phyloP scores from a whole-genome alignment of 2,888 invertebrate genomes.

The Isotomurus palustris region DNA sequence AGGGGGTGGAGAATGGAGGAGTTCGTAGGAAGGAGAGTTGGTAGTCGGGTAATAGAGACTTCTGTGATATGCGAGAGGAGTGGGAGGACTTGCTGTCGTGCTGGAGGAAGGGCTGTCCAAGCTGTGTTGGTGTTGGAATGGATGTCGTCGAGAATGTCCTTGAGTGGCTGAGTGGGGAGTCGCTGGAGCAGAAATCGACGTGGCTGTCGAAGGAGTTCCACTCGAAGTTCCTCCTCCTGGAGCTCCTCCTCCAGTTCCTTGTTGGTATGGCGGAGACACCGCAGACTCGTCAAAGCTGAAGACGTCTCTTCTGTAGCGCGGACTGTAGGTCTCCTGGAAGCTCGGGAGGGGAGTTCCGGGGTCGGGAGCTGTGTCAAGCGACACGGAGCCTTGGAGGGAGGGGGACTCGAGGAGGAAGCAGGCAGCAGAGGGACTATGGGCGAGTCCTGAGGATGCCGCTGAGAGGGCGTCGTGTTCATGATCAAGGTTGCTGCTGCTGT shows the following conservation, averaged over 20 bases:
- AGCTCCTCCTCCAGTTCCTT: constrained; percentile 1
- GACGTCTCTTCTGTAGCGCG: constrained; percentile 57
- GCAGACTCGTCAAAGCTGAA: constrained; percentile 46
- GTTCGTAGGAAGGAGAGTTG: constrained; percentile 27
- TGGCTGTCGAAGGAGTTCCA: constrained; percentile 9
- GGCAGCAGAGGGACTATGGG: constrained; percentile 35
- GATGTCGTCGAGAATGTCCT: constrained; percentile 17
- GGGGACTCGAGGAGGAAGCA: constrained; percentile 44
- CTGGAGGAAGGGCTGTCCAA: constrained; percentile 25
- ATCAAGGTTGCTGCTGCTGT: constrained; percentile 41
- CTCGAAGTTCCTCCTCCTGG: constrained; percentile 57
- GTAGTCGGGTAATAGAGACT: constrained; percentile 33
- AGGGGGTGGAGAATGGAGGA: constrained; percentile 20
- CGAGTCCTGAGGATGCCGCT: constrained; percentile 26
- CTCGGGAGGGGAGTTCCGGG: constrained; percentile 45
- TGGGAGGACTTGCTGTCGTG: constrained; percentile 23
- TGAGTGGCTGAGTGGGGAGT: constrained; percentile 37
- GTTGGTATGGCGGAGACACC: constrained; percentile 37
- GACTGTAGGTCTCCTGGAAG: constrained; percentile 74
- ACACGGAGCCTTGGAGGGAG: constrained; percentile 41
- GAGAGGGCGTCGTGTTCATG: too few relatives aligned
- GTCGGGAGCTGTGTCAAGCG: constrained; percentile 34
- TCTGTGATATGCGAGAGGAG: constrained; percentile 34
- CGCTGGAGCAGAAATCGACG: constrained; percentile 18
- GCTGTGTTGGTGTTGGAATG: constrained; percentile 15